These are phyloP conservation scores for Selenia dentaria DNA, from an alignment of 2,888 invertebrate genomes.

Conservation along the genomic window DNA sequence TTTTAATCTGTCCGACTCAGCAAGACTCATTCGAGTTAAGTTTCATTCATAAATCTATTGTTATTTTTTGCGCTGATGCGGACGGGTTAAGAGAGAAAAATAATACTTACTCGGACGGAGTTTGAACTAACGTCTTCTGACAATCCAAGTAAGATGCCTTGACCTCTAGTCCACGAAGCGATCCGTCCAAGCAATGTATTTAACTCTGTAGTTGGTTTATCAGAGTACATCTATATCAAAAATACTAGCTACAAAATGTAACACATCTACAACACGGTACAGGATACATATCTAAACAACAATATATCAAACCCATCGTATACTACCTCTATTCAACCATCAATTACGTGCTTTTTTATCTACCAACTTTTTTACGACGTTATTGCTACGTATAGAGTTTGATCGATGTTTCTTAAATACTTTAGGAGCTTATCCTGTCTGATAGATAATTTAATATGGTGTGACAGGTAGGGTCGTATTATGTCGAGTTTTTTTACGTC, in stretches of 20 bases:
- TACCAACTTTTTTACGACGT: constrained; percentile 38
- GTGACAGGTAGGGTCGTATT: constrained; percentile 37
- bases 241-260: background rate
- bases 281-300: constrained; percentile 18
- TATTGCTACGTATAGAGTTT: constrained; percentile 65
- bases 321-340: constrained; percentile 69
- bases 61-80: too few relatives aligned
- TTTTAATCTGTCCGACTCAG: too few relatives aligned
- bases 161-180: too few relatives aligned
- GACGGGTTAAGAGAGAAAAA: too few relatives aligned
- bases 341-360: constrained; percentile 75
- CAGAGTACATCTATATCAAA: background rate
- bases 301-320: constrained; percentile 23
- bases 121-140: too few relatives aligned
- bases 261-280: background rate
- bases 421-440: constrained; percentile 37
- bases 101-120: too few relatives aligned
- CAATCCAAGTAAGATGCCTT: too few relatives aligned
- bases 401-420: constrained; percentile 76
- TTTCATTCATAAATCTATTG: too few relatives aligned
- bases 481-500: constrained; percentile 42
- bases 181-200: too few relatives aligned
- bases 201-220: too few relatives aligned
- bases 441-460: constrained; percentile 41
- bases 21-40: too few relatives aligned